A percentile compares a stretch with the other conserved stretches of the same genome.
phyloP scores from a whole-genome alignment of 1,140 invertebrate genomes.

The Ephestia elutella region DNA sequence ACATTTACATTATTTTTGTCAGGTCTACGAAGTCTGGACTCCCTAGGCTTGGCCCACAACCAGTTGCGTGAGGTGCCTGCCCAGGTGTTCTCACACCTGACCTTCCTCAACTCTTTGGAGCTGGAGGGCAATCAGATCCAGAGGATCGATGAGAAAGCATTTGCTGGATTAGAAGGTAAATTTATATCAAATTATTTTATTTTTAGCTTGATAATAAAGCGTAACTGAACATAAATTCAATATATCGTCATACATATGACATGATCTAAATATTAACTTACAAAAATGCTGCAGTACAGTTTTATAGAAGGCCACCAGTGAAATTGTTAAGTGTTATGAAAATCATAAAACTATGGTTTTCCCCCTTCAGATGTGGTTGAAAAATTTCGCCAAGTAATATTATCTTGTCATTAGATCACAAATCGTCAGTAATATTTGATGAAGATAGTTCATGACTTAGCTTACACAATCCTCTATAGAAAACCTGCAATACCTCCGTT shows the following conservation, averaged over 20 bases:
- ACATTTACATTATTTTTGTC: constrained; percentile 11
- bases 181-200: constrained; percentile 1
- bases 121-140: constrained; percentile 89
- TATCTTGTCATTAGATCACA: not conserved
- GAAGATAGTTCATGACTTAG: not conserved
- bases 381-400: too few relatives aligned
- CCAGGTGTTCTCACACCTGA: constrained; percentile 86
- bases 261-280: too few relatives aligned
- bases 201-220: too few relatives aligned
- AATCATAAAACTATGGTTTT: too few relatives aligned
- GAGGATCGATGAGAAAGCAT: constrained; percentile 86
- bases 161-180: constrained; percentile 88
- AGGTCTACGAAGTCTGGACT: constrained; percentile 87
- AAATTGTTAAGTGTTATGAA: too few relatives aligned
- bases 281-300: too few relatives aligned
- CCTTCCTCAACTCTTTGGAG: constrained; percentile 87
- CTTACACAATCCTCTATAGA: constrained; percentile 26
- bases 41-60: constrained; percentile 89
- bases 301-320: too few relatives aligned
- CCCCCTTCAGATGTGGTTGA: too few relatives aligned
- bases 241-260: too few relatives aligned
- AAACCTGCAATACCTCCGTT: constrained; percentile 89
- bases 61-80: constrained; percentile 84
- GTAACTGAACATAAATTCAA: too few relatives aligned
- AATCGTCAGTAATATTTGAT: too few relatives aligned